These are phyloP conservation scores for Microtus pennsylvanicus DNA, from an alignment of 2,113 vertebrate genomes.

Conservation along the genomic window DNA sequence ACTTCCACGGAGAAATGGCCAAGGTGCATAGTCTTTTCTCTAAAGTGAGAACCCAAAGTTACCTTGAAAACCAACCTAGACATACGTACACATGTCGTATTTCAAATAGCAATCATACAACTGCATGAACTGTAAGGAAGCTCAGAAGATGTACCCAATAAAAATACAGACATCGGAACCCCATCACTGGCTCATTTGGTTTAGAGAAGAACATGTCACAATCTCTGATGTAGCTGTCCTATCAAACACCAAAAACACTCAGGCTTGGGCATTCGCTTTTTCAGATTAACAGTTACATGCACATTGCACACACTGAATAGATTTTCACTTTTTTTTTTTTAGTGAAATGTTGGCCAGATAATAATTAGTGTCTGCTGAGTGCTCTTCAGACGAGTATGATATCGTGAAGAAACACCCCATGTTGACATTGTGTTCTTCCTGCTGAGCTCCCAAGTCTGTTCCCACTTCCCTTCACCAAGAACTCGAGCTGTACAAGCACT, in stretches of 20 bases:
- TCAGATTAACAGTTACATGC: not conserved
- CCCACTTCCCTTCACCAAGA: conserved; percentile 40
- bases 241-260: not conserved
- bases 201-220: not conserved
- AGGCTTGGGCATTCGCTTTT: not conserved
- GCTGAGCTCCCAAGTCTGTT: conserved; percentile 54
- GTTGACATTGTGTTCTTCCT: conserved; percentile 56
- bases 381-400: conserved; percentile 53
- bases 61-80: not conserved
- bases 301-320: not conserved
- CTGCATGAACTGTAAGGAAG: not conserved
- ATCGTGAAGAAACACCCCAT: conserved; percentile 62
- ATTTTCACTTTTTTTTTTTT: conserved; percentile 40
- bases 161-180: not conserved
- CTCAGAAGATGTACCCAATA: not conserved
- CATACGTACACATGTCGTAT: not conserved
- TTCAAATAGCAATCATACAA: not conserved
- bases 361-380: conserved; percentile 43
- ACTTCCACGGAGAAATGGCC: not conserved
- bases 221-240: not conserved
- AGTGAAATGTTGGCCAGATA: conserved; percentile 39
- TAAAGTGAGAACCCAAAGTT: not conserved
- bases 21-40: not conserved
- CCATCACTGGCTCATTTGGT: accelerated
- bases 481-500: conserved; percentile 21